Evolutionary conservation across 2,113 vertebrate genomes (phyloP).

Genomic region (Petrocephalus zakoni): DNA sequence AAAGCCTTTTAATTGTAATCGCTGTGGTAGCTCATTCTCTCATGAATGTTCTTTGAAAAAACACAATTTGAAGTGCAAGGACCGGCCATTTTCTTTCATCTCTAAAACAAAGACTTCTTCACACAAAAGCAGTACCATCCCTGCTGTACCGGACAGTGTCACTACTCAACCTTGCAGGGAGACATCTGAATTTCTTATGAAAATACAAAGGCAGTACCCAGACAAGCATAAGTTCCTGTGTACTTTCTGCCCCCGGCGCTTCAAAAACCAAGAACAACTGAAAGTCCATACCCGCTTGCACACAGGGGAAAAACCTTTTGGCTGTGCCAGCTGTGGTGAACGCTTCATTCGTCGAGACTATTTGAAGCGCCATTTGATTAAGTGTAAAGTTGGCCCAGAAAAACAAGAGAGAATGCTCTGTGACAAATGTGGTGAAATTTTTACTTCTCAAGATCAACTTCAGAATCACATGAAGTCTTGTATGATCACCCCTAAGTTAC

Average conservation of each 20-base stretch:
- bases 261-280: constrained; percentile 43
- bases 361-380: constrained; percentile 53
- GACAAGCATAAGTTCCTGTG: constrained; percentile 49
- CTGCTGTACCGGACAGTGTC: constrained; percentile 23
- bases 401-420: constrained; percentile 38
- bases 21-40: constrained; percentile 47
- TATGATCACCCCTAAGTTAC: not conserved
- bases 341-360: constrained; percentile 63
- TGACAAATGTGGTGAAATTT: constrained; percentile 53
- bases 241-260: constrained; percentile 54
- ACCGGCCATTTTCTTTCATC: not conserved
- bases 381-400: constrained; percentile 40
- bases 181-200: constrained; percentile 40
- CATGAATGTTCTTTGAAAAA: constrained; percentile 44
- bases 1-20: constrained; percentile 47
- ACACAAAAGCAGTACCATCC: not conserved
- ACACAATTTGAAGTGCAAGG: constrained; percentile 45
- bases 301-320: constrained; percentile 62
- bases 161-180: constrained; percentile 24
- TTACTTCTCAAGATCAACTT: constrained; percentile 33
- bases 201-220: constrained; percentile 45
- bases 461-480: constrained; percentile 45
- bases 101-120: not conserved
- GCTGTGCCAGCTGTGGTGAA: constrained; percentile 55
- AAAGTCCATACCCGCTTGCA: constrained; percentile 53